phyloP scores from a whole-genome alignment of 2,797 vertebrate genomes.

The Choloepus didactylus region DNA sequence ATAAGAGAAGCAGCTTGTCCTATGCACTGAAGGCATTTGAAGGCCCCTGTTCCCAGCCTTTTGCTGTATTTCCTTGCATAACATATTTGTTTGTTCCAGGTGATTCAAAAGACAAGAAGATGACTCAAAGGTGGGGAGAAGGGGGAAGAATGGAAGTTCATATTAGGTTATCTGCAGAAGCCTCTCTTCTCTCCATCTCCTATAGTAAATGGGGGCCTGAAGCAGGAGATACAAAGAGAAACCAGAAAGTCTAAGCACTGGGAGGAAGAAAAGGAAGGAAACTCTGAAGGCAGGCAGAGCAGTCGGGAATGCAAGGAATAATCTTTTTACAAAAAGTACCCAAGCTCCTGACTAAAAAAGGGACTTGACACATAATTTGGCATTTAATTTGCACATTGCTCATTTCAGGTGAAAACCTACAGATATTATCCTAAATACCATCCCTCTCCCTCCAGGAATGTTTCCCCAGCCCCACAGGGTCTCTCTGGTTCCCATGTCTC shows the following conservation, averaged over 20 bases:
- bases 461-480: neutral
- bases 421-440: neutral
- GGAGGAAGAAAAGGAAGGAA: constrained; percentile 32
- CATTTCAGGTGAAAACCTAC: constrained; percentile 33
- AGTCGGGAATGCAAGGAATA: constrained; percentile 37
- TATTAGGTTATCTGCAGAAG: neutral
- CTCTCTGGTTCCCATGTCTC: neutral
- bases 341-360: constrained; percentile 21
- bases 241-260: constrained; percentile 24
- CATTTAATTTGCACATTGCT: constrained; percentile 26
- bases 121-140: neutral
- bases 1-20: constrained; percentile 6
- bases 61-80: constrained; percentile 41
- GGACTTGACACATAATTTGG: neutral
- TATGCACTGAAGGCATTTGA: neutral
- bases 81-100: constrained; percentile 18
- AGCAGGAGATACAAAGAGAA: neutral
- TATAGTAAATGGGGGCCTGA: neutral
- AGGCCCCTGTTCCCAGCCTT: constrained; percentile 1
- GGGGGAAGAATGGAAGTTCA: neutral
- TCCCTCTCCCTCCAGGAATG: neutral
- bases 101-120: constrained; percentile 49
- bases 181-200: neutral
- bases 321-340: constrained; percentile 40
- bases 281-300: neutral